phyloP scores from a whole-genome alignment of 2,888 invertebrate species.

The Drosophila koepferae region DNA sequence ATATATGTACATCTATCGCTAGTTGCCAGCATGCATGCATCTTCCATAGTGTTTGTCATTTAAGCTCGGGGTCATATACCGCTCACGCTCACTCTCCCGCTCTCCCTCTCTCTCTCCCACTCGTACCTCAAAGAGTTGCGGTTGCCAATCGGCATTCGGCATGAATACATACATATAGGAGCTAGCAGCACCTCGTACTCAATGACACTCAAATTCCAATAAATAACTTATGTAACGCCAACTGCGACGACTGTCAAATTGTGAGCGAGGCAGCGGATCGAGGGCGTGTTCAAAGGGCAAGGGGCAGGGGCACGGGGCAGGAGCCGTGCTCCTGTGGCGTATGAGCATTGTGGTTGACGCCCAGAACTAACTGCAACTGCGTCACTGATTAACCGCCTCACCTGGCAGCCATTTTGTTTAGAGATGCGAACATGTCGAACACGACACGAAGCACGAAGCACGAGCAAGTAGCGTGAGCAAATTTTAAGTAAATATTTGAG shows the following conservation, averaged over 20 bases:
- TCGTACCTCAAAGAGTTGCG: constrained; percentile 52
- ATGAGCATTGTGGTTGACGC: constrained; percentile 48
- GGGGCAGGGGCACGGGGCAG: not conserved
- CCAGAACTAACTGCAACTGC: constrained; percentile 41
- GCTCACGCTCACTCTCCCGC: not conserved
- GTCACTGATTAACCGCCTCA: constrained; percentile 20
- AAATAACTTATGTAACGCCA: constrained; percentile 66
- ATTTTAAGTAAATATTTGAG: not conserved
- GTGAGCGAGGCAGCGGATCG: not conserved
- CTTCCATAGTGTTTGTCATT: constrained; percentile 45
- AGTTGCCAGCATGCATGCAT: constrained; percentile 24
- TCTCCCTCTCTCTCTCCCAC: not conserved
- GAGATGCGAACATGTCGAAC: not conserved
- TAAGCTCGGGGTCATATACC: constrained; percentile 38
- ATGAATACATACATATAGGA: constrained; percentile 5
- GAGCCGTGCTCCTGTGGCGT: constrained; percentile 24
- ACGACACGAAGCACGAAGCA: not conserved
- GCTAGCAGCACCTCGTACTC: constrained; percentile 26
- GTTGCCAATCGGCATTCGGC: constrained; percentile 27
- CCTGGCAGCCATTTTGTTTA: constrained; percentile 13
- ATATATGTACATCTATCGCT: constrained; percentile 22
- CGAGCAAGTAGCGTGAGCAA: not conserved
- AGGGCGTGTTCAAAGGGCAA: not conserved
- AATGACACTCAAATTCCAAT: constrained; percentile 70
- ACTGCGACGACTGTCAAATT: constrained; percentile 56